Evolutionary conservation across 2,888 invertebrate genomes (phyloP), one percentile per base, ranked within the genome.

Genomic region (Mesoligia furuncula): DNA sequence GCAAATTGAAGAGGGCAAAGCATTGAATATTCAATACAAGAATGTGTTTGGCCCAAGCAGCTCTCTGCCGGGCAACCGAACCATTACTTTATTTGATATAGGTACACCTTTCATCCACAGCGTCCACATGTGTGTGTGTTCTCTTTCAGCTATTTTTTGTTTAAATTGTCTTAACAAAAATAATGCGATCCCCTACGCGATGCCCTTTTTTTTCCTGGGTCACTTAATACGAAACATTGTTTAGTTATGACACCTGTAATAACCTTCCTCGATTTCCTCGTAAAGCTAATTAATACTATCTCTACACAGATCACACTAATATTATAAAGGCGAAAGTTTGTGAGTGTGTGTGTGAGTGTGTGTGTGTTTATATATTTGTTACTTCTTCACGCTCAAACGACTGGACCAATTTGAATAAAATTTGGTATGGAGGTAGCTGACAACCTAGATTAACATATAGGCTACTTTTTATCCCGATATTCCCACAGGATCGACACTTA

Each of bases 51-150:
- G 65, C 73, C 75, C 75, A 54, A 70, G 68, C 75, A 62, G 76
- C 31, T 57, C 68, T 57, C 75, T 27, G 68, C 68, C 57, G 75
- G 65, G 24, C 67, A 67, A 66, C 73, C 54, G 15, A 80, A 74
- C 84, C 88, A 87, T 87, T 86, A 79, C 79, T 87, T 80, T 87
- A 73, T 80, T 82, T 87, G 87, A 87, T 82, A 76, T 78, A 87
- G 86, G 79, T 81, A 64, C 62, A 77, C 69, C 82, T 80, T 85
- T 79, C 77, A 85, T 82, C 27, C 75, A 70, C 68, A 70, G 64
- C 36, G 36, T 66, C 65, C 77, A 72, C 74, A 68, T 66, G 31
- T 64, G 62, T 61, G 73, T 39, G 57, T 76, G 39, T 72, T 72
- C 65, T 80, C 61, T 71, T 83, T 73, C 39, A 54, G 11, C 36